phyloP scores from a whole-genome alignment of 2,888 invertebrate species.

The Cryptosula pallasiana region DNA sequence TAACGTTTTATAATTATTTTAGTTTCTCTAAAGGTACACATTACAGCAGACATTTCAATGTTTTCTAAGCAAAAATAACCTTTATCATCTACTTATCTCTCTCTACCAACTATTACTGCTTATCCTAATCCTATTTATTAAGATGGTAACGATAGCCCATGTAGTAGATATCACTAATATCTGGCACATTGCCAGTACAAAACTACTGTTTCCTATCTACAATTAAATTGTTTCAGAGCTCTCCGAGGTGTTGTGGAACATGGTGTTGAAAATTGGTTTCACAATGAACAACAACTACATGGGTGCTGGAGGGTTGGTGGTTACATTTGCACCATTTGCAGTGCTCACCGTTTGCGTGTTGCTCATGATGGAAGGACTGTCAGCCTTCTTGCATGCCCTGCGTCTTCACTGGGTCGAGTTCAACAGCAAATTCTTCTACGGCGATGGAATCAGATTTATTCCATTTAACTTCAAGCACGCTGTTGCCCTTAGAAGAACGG shows the following conservation, averaged over 20 bases:
- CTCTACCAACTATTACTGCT: no score
- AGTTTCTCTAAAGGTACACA: no score
- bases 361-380: slow-evolving; percentile 93
- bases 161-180: no score
- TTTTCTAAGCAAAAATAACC: no score
- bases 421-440: slow-evolving; percentile 25
- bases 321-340: slow-evolving; percentile 87
- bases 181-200: no score
- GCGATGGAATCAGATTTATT: slow-evolving; percentile 9
- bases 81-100: no score
- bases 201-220: no score
- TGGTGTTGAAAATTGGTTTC: slow-evolving; percentile 73
- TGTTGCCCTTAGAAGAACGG: background rate
- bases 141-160: no score
- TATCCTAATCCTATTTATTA: no score
- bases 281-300: slow-evolving; percentile 58
- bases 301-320: slow-evolving; percentile 63
- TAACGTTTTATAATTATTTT: no score
- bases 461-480: slow-evolving; percentile 23
- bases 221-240: slow-evolving; percentile 61
- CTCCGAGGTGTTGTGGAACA: slow-evolving; percentile 72
- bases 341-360: slow-evolving; percentile 83
- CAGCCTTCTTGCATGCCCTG: slow-evolving; percentile 91
- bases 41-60: no score
- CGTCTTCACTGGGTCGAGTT: slow-evolving; percentile 74